Base-by-base conservation (phyloP, 1,140 invertebrate species). In the Globodera rostochiensis region DNA sequence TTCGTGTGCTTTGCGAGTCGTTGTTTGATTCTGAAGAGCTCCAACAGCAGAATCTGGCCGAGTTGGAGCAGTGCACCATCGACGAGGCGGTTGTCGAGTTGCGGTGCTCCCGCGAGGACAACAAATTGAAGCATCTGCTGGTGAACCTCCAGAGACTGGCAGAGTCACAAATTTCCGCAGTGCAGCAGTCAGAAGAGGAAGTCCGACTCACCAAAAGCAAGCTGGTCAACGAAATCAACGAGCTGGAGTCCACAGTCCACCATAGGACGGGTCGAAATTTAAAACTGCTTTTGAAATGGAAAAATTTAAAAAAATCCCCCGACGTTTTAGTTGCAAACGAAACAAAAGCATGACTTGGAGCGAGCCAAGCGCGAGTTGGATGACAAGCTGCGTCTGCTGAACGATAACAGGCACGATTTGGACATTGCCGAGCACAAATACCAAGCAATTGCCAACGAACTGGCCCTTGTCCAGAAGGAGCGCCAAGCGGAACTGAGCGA, bases 371-470 rank as follows among this genome's bases (percentile, higher is more conserved):
- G 76, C 21, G 45, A 67, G 25, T 50, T 66, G 45, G 64, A 6
- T 25, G 76, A 78, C 69, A 70, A 78, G 11, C 49, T 19, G n/a
- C 76, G 76, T 66, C 64, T 60, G 6, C 15, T 66, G 45, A n/a
- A 45, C 21, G 50, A 66, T 6, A 60, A 57, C 25, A 78, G 69
- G 25, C 64, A 78, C 25, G 49, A 50, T 46, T 69, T 66, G 13
- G 76, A 78, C 69, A 70, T 78, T 46, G 64, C 47, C 19, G 21
- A 70, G 49, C 76, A 78, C 9, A 78, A 78, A 9, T 60, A 78
- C 46, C n/a, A 78, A 21, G 60, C 60, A 21, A 69, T 11, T 50
- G 50, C 25, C 4, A n/a, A 53, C 19, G 60, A 78, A 25, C 46
- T 78, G 53, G n/a, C n/a, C n/a, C n/a, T n/a, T n/a, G n/a, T n/a